Percentiles rank a stretch among this genome's conserved stretches.
These are phyloP conservation scores for Amphibalanus amphitrite DNA, from an alignment of 1,140 invertebrate species.

Conservation along the genomic window DNA sequence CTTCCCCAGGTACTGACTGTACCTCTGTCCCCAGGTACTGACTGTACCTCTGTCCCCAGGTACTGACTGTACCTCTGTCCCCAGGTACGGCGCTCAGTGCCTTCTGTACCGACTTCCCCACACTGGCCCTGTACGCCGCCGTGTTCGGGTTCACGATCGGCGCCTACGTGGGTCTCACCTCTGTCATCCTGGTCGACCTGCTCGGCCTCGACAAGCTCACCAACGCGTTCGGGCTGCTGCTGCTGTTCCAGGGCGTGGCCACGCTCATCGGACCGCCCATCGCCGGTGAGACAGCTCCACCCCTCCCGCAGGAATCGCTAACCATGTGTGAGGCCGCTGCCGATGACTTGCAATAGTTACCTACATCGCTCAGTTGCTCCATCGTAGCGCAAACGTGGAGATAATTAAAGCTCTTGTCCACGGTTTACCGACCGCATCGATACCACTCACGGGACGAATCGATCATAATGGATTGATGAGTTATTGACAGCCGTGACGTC, in stretches of 20 bases:
- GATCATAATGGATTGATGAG: no score
- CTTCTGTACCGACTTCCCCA: slow-evolving; percentile 45
- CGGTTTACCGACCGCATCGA: no score
- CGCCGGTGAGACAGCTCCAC: slow-evolving; percentile 42
- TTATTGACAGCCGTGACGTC: no score
- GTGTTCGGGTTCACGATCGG: slow-evolving; percentile 76
- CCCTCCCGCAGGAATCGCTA: no score
- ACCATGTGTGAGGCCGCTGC: neutral
- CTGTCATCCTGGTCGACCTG: slow-evolving; percentile 71
- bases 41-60: no score
- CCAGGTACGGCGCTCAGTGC: slow-evolving; percentile 59
- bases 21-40: no score
- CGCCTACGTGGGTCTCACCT: slow-evolving; percentile 82
- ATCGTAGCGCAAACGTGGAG: no score
- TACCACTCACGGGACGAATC: no score
- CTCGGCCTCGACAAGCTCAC: slow-evolving; percentile 70
- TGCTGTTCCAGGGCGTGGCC: slow-evolving; percentile 81
- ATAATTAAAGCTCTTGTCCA: no score
- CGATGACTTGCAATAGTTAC: neutral
- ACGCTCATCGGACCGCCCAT: slow-evolving; percentile 73
- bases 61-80: slow-evolving; percentile 31
- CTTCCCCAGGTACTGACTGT: no score
- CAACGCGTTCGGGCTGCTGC: slow-evolving; percentile 77
- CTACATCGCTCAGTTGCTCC: neutral
- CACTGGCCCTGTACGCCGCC: slow-evolving; percentile 55